Evolutionary conservation across 2,113 vertebrate species (phyloP).

Genomic region (Arizona elegans): DNA sequence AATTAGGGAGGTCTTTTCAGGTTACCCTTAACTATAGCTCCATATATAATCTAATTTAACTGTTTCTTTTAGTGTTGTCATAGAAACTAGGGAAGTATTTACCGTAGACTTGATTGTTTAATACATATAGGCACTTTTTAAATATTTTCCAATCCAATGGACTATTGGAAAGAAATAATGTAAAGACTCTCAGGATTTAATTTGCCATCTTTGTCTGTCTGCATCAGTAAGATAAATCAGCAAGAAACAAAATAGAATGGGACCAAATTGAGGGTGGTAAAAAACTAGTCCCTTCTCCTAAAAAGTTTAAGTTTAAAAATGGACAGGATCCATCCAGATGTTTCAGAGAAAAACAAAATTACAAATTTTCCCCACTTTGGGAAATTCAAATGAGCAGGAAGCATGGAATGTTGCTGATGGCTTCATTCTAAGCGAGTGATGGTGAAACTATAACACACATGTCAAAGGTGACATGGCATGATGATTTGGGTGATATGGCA

Average conservation of each 20-base stretch:
- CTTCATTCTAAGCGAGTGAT: neutral
- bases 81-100: slow-evolving; percentile 16
- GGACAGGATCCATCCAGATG: neutral
- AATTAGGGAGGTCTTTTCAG: neutral
- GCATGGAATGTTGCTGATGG: neutral
- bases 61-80: neutral
- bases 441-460: neutral
- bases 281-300: neutral
- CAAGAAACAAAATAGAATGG: neutral
- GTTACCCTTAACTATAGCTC: neutral
- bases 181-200: neutral
- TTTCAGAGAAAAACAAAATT: neutral
- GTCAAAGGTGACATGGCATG: neutral
- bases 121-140: slow-evolving; percentile 19
- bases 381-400: neutral
- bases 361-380: neutral
- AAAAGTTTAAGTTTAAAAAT: neutral
- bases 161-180: neutral
- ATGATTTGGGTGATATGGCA: neutral
- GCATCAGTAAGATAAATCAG: neutral
- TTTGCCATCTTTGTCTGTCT: neutral
- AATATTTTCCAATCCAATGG: neutral
- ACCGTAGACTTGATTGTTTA: slow-evolving; percentile 15
- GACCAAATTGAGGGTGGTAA: neutral
- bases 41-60: neutral